These are phyloP conservation scores for Deroplatys truncata DNA, from an alignment of 2,888 invertebrate species.

Conservation along the genomic window DNA sequence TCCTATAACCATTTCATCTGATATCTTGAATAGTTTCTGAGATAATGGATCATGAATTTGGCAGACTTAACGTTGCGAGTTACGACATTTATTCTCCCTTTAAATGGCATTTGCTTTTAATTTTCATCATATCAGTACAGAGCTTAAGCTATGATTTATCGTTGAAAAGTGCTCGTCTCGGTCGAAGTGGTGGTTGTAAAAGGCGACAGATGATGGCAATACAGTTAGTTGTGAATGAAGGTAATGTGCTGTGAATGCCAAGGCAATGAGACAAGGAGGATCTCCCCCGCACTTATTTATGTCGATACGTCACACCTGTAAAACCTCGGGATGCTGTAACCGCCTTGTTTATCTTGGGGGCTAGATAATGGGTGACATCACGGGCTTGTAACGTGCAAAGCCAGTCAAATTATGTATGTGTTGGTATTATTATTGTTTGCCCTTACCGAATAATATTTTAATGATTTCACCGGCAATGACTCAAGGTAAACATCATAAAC, in stretches of 20 bases:
- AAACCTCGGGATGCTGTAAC: neutral
- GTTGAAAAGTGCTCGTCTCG: too few species aligned
- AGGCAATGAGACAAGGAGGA: neutral
- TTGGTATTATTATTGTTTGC: neutral
- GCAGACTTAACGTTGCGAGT: too few species aligned
- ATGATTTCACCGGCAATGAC: neutral
- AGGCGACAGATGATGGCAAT: neutral
- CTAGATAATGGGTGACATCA: neutral
- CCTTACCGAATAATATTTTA: neutral
- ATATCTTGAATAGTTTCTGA: too few species aligned
- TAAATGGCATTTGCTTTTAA: too few species aligned
- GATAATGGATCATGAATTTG: too few species aligned
- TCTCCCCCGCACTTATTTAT: neutral
- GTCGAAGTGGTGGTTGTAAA: too few species aligned
- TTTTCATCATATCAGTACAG: too few species aligned
- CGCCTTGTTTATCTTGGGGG: neutral
- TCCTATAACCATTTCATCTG: too few species aligned
- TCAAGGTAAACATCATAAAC: neutral
- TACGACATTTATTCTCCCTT: too few species aligned
- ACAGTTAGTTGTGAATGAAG: neutral
- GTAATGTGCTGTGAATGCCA: neutral
- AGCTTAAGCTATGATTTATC: too few species aligned
- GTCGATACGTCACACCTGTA: slow-evolving; percentile 4
- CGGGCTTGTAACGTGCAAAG: neutral
- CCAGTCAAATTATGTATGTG: neutral